phyloP scores from a whole-genome alignment of 35 echinoderm and acorn worm genomes.

The Hemicentrotus pulcherrimus region DNA sequence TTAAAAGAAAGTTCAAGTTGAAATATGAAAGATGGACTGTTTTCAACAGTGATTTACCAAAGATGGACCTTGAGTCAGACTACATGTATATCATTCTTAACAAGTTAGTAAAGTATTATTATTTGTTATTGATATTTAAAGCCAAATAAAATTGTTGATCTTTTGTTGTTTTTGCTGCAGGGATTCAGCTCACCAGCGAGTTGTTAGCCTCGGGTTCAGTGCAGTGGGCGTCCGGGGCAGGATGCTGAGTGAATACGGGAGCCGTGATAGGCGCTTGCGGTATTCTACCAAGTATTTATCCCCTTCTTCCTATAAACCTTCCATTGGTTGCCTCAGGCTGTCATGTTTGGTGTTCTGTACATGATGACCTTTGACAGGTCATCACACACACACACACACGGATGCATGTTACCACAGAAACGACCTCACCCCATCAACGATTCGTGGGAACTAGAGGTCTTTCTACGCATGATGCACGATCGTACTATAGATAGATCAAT shows the following conservation, averaged over 20 bases:
- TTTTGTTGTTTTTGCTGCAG: constrained; percentile 65
- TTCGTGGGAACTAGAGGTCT: neutral
- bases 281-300: constrained; percentile 54
- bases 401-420: neutral
- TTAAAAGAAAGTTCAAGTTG: no score
- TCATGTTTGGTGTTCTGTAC: neutral
- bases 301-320: constrained; percentile 38
- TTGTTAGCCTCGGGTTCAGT: constrained; percentile 78
- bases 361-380: neutral
- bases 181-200: constrained; percentile 87
- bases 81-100: no score
- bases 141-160: constrained; percentile 26
- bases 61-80: no score
- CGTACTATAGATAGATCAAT: neutral
- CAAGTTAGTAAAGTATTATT: no score
- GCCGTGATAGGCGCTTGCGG: constrained; percentile 76
- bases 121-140: no score
- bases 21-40: no score
- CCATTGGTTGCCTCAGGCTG: constrained; percentile 51
- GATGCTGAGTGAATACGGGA: constrained; percentile 97
- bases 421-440: neutral
- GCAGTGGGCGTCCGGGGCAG: constrained; percentile 75
- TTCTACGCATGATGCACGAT: neutral
- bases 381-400: neutral
- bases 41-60: no score